Base-by-base conservation (phyloP, 1,140 invertebrate species). In the Camponotus pennsylvanicus region DNA sequence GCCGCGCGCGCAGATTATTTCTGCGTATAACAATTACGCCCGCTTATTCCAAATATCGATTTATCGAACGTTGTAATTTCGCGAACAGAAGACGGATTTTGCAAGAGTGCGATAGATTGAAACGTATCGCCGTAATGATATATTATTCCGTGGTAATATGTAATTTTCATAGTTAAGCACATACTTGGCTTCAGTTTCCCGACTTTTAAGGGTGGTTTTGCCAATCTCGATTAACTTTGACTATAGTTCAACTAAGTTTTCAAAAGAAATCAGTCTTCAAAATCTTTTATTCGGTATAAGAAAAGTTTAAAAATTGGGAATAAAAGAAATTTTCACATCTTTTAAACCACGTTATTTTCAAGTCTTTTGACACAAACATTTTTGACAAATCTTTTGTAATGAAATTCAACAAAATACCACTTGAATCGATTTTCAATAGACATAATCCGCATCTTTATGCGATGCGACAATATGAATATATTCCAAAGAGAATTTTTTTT, bases 1-100 rank as follows among this genome's bases (percentile, higher is more conserved):
- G 27, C 40, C 67, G 40, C 49, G 18, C 49, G 18, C 40, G 37
- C 40, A 63, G 27, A 83, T 83, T 75, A 83, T 83, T 83, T 75
- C 55, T 83, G 27, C 55, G 69, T 75, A 73, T 61, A 83, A 83
- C 79, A 83, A 83, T 83, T 83, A 83, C 55, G 79, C 32, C 79
- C 79, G 79, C 40, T 83, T 83, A 75, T 83, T 83, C 79, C 79
- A 75, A 83, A 83, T 83, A 83, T 75, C 79, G 79, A 75, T 83
- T 61, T 61, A 63, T 75, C 79, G 69, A 49, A 83, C 79, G 42
- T 83, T 83, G 37, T 83, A 83, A 83, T 83, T 83, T 83, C 55
- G 67, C 40, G 79, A 37, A 82, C 78, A 59, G 67, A 73, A 82
- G 79, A 83, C 69, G 79, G 69, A 75, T 45, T 82, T 75, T 34